These are phyloP conservation scores for Oreochromis grahami DNA, from an alignment of 2,797 vertebrate genomes.

Conservation along the genomic window DNA sequence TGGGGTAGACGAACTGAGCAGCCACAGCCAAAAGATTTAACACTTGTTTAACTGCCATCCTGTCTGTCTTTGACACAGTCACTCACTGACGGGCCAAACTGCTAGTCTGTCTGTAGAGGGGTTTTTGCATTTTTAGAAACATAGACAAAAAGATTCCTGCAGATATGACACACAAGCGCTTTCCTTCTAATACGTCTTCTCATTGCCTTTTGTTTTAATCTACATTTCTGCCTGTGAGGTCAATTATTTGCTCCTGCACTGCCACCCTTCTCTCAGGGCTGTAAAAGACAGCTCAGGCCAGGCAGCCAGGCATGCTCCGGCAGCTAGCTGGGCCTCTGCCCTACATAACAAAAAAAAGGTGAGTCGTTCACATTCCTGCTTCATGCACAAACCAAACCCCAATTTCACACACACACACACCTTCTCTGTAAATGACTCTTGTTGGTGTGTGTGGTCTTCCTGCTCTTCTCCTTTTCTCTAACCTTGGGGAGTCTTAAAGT, in stretches of 20 bases:
- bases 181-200: neutral
- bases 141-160: neutral
- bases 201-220: conserved; percentile 12
- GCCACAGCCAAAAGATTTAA: conserved; percentile 6
- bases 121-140: neutral
- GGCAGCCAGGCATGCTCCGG: conserved; percentile 69
- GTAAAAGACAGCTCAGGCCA: conserved; percentile 42
- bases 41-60: neutral
- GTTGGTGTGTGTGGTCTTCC: conserved; percentile 42
- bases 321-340: conserved; percentile 64
- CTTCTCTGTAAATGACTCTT: neutral
- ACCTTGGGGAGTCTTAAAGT: conserved; percentile 7
- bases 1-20: conserved; percentile 1
- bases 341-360: conserved; percentile 65
- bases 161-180: neutral
- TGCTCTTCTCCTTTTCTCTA: conserved; percentile 23
- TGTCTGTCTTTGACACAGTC: conserved; percentile 5
- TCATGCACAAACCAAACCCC: conserved; percentile 78
- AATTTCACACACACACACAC: conserved; percentile 38
- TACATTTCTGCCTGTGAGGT: conserved; percentile 2
- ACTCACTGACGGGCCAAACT: neutral
- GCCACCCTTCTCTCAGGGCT: conserved; percentile 33
- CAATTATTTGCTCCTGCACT: conserved; percentile 2
- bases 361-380: conserved; percentile 80
- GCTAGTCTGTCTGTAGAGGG: neutral